Percentiles rank a stretch among this genome's conserved stretches.
Conservation (phyloP, 1,140 invertebrate species). For the Zaprionus inermis region DNA sequence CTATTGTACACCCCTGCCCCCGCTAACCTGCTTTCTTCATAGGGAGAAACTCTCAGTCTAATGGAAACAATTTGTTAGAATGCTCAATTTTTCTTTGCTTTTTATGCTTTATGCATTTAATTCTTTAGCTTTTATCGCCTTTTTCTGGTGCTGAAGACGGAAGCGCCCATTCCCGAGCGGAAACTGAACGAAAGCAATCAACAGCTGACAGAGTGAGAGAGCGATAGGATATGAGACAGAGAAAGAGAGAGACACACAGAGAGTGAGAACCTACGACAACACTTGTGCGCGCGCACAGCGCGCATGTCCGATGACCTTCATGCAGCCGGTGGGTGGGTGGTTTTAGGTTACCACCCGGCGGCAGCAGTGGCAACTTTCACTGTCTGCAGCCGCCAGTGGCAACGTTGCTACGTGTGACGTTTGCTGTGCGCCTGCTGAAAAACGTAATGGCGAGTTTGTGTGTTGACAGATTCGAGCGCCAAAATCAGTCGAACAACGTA, state of each 20-base stretch:
- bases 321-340: conserved; percentile 1
- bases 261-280: conserved; percentile 72
- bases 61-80: conserved; percentile 54
- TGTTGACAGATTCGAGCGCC: conserved; percentile 76
- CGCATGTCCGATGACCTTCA: conserved; percentile 76
- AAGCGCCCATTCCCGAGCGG: conserved; percentile 47
- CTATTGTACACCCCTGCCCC: conserved; percentile 7
- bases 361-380: conserved; percentile 40
- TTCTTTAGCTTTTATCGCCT: conserved; percentile 38
- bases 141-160: conserved; percentile 36
- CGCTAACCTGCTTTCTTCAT: conserved; percentile 52
- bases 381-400: conserved; percentile 20
- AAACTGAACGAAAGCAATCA: conserved; percentile 63
- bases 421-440: conserved; percentile 65
- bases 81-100: conserved; percentile 21
- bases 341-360: neutral
- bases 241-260: conserved; percentile 4
- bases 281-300: conserved; percentile 34
- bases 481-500: conserved; percentile 41
- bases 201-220: conserved; percentile 50
- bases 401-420: neutral
- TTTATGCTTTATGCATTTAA: conserved; percentile 9
- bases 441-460: conserved; percentile 82
- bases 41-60: conserved; percentile 48
- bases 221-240: too few species aligned